phyloP scores from a whole-genome alignment of 2,113 vertebrate genomes.

The Rissa tridactyla region DNA sequence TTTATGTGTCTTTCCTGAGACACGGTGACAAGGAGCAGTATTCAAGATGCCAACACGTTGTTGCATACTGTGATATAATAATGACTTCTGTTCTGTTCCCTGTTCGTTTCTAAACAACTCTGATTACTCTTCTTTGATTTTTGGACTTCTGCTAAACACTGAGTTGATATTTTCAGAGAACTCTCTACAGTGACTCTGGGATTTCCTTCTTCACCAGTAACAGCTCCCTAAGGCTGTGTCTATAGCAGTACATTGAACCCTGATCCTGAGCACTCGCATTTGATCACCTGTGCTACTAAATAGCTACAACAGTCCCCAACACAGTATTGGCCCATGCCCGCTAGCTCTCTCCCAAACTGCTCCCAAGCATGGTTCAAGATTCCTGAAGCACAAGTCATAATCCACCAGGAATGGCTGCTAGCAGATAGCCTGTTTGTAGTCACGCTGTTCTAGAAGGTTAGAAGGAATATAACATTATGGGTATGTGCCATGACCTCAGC shows the following conservation, averaged over 20 bases:
- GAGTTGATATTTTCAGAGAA: background rate
- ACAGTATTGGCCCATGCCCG: background rate
- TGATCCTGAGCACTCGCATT: background rate
- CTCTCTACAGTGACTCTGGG: background rate
- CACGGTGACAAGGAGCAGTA: background rate
- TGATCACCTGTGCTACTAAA: background rate
- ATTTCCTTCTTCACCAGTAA: background rate
- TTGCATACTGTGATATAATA: background rate
- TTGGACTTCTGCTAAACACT: background rate
- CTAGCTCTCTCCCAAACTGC: background rate
- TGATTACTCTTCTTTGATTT: background rate
- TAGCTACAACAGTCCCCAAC: background rate
- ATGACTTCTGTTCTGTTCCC: background rate
- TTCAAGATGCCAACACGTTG: background rate
- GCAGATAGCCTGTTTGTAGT: background rate
- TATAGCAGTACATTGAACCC: background rate
- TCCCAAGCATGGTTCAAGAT: background rate
- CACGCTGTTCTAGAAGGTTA: background rate
- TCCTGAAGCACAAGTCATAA: background rate
- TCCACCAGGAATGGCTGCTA: background rate
- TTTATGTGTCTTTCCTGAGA: background rate
- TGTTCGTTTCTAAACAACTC: background rate
- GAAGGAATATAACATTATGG: background rate
- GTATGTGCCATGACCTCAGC: too few species aligned
- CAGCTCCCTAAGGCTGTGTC: background rate